Percentiles rank a stretch among this genome's conserved stretches.
phyloP scores from a whole-genome alignment of 2,888 invertebrate species.

The Saturnia japonica region DNA sequence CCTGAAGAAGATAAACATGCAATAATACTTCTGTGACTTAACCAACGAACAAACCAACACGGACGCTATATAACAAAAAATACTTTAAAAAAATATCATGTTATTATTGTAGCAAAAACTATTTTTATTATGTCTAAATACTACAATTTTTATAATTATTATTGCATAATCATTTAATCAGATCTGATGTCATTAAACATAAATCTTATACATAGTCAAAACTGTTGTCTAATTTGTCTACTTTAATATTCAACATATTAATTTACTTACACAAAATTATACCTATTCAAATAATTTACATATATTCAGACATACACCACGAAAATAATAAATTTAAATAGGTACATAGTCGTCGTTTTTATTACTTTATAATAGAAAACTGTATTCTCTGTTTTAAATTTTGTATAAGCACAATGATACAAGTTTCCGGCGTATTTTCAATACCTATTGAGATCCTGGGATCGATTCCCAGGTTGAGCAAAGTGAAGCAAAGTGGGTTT shows the following conservation, averaged over 20 bases:
- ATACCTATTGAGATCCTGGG: no score
- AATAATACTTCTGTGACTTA: no score
- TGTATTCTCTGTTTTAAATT: background rate
- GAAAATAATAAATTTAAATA: background rate
- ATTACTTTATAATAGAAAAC: background rate
- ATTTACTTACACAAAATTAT: background rate
- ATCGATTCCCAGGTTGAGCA: no score
- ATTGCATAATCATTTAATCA: background rate
- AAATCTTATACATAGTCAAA: constrained; percentile 2
- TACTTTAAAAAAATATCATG: no score
- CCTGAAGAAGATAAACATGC: no score
- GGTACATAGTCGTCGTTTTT: background rate
- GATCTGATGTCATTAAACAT: constrained; percentile 4
- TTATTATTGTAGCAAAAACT: background rate
- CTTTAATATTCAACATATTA: background rate
- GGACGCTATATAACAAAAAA: no score
- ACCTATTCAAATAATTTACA: background rate
- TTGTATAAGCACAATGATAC: background rate
- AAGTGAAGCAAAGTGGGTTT: no score
- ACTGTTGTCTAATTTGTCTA: constrained; percentile 9
- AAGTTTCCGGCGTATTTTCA: background rate
- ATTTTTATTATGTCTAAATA: background rate
- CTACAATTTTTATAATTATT: background rate
- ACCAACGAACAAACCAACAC: no score
- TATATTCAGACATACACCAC: background rate